Evolutionary conservation across 2,113 vertebrate species (phyloP).

Genomic region (Ornithorhynchus anatinus): DNA sequence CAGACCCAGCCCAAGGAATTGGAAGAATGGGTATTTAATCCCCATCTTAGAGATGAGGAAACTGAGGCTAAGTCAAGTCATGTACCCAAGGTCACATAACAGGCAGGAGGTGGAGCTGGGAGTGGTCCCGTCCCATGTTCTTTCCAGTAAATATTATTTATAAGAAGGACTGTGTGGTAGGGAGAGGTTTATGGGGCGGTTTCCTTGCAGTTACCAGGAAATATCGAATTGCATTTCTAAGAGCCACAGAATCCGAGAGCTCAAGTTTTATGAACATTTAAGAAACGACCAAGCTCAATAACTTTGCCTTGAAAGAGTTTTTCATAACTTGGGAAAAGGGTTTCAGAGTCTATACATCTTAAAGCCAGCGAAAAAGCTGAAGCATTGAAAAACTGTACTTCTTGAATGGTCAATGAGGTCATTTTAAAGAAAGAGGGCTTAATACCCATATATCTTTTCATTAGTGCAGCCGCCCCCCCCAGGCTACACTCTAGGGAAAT

Average conservation of each 20-base stretch:
- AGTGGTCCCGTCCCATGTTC: no score
- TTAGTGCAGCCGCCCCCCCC: background rate
- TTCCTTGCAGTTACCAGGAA: background rate
- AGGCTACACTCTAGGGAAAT: background rate
- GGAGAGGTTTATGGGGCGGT: no score
- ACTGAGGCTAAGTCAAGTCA: no score
- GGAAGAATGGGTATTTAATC: no score
- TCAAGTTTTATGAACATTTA: background rate
- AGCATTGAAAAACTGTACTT: constrained; percentile 49
- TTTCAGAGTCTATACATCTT: constrained; percentile 4
- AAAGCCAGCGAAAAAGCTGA: constrained; percentile 9
- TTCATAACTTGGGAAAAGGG: constrained; percentile 32
- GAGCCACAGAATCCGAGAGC: background rate
- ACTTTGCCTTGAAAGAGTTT: background rate
- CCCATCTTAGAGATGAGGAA: no score
- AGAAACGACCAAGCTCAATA: constrained; percentile 1
- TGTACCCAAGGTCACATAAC: no score
- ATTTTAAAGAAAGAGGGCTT: background rate
- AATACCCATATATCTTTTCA: background rate
- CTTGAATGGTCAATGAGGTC: constrained; percentile 16
- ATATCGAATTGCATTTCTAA: background rate
- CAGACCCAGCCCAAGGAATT: no score
- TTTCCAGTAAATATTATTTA: no score
- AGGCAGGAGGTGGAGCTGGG: no score
- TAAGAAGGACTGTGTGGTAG: no score